phyloP scores from a whole-genome alignment of 2,888 invertebrate species.

The Salpingus planirostris region DNA sequence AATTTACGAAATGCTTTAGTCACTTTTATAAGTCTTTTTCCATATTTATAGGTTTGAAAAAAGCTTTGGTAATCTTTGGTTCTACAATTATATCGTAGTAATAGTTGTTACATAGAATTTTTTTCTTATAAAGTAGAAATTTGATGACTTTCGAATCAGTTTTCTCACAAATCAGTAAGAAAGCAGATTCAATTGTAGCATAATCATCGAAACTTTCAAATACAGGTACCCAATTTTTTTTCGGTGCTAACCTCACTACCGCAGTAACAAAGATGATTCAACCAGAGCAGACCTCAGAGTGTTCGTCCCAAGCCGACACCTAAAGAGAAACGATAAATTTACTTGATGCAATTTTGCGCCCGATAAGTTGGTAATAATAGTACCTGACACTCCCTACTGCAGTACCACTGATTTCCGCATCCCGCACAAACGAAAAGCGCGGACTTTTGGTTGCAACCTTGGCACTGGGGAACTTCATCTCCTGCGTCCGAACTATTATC shows the following conservation, averaged over 20 bases:
- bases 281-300: slow-evolving; percentile 76
- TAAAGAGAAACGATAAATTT: slow-evolving; percentile 35
- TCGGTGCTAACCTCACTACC: too few relatives aligned
- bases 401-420: slow-evolving; percentile 91
- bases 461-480: slow-evolving; percentile 64
- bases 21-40: too few relatives aligned
- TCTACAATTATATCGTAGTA: slow-evolving; percentile 10
- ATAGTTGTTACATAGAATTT: too few relatives aligned
- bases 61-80: slow-evolving; percentile 24
- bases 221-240: too few relatives aligned
- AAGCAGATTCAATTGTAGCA: too few relatives aligned
- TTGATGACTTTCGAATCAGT: too few relatives aligned
- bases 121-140: background rate
- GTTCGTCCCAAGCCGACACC: slow-evolving; percentile 82
- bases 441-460: slow-evolving; percentile 72
- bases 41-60: too few relatives aligned
- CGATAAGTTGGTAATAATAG: background rate
- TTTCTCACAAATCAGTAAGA: too few relatives aligned
- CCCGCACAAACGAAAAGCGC: slow-evolving; percentile 86
- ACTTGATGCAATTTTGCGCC: background rate
- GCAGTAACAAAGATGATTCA: too few relatives aligned
- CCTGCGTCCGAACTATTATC: slow-evolving; percentile 40
- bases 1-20: too few relatives aligned
- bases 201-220: too few relatives aligned
- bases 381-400: slow-evolving; percentile 88